These are phyloP conservation scores for Urosaurus nigricauda DNA, from an alignment of 2,797 vertebrate genomes.

Conservation along the genomic window DNA sequence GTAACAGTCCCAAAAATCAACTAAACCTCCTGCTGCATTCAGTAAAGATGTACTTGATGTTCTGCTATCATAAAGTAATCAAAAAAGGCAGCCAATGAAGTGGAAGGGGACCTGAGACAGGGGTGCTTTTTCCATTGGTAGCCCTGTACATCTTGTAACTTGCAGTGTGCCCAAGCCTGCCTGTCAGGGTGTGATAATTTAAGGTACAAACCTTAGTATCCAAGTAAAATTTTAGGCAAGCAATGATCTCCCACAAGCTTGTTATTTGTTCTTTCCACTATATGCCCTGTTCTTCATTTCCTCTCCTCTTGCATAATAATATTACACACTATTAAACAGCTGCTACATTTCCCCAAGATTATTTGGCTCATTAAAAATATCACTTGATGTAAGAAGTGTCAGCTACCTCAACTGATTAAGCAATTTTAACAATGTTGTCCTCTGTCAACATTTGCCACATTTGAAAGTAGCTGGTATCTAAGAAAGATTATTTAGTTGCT, in stretches of 20 bases:
- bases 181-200: background rate
- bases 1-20: too few relatives aligned
- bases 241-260: background rate
- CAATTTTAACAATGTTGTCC: slow-evolving; percentile 25
- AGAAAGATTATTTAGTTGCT: slow-evolving; percentile 27
- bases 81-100: too few relatives aligned
- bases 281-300: slow-evolving; percentile 1
- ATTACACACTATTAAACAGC: slow-evolving; percentile 5
- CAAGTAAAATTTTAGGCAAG: background rate
- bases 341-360: slow-evolving; percentile 36
- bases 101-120: background rate
- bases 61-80: too few relatives aligned
- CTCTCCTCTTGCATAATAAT: background rate
- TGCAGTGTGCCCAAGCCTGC: background rate
- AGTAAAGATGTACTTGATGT: too few relatives aligned
- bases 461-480: slow-evolving; percentile 2
- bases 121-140: background rate
- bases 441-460: slow-evolving; percentile 27
- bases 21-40: background rate
- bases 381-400: slow-evolving; percentile 44
- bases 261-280: background rate
- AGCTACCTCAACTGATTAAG: slow-evolving; percentile 34
- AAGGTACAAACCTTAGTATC: background rate
- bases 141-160: background rate
- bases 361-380: slow-evolving; percentile 32